Conservation (phyloP, 2,113 vertebrate genomes). For the Collichthys lucidus region DNA sequence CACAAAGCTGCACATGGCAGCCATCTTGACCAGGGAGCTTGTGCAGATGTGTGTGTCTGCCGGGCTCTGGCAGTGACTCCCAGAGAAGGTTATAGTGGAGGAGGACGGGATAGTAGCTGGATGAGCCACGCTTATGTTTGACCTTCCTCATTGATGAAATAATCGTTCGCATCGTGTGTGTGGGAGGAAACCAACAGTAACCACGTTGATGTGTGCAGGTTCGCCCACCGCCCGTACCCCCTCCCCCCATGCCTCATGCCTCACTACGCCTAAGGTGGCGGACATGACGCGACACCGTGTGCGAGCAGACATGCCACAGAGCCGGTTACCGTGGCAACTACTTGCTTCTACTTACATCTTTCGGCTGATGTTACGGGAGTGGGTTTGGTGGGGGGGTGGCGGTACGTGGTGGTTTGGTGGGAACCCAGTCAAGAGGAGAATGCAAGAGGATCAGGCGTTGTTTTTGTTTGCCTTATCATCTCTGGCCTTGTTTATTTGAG, state of each 20-base stretch:
- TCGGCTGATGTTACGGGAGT: constrained; percentile 22
- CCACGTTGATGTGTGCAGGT: constrained; percentile 14
- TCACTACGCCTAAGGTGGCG: constrained; percentile 52
- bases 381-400: neutral
- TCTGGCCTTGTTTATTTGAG: constrained; percentile 51
- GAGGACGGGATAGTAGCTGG: constrained; percentile 25
- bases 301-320: constrained; percentile 60
- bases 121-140: constrained; percentile 29
- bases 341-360: constrained; percentile 48
- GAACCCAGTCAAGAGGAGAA: constrained; percentile 34
- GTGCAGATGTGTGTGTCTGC: constrained; percentile 33
- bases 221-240: no score
- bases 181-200: neutral
- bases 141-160: constrained; percentile 51
- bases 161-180: neutral
- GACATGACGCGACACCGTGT: constrained; percentile 57
- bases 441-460: constrained; percentile 34
- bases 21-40: constrained; percentile 65
- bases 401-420: constrained; percentile 20
- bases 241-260: neutral
- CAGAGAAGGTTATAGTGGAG: constrained; percentile 19
- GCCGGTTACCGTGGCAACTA: constrained; percentile 73
- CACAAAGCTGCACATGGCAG: constrained; percentile 69
- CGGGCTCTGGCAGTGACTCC: constrained; percentile 33
- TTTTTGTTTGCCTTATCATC: constrained; percentile 60